Base-by-base conservation (phyloP, 2,797 vertebrate genomes). In the Acanthurus lineatus region DNA sequence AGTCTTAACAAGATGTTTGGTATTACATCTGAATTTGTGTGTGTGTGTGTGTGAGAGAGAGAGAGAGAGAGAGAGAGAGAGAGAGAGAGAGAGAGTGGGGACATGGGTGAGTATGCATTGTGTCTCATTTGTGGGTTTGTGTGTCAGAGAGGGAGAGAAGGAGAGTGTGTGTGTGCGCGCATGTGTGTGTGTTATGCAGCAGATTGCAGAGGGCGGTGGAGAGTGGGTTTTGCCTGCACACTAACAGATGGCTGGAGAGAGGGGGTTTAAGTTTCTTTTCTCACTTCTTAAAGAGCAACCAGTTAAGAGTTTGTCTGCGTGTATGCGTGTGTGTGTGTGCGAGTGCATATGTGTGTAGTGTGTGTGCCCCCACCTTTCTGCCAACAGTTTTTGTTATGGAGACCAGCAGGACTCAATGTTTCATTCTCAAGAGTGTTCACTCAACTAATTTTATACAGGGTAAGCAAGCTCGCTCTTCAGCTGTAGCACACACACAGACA, bases 211-310 rank as follows among this genome's bases (percentile, higher is more conserved):
- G 84, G 84, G 92, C 78, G 78, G 83, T 70, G 57, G 48, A 88
- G 70, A 88, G 88, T 85, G 72, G 80, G 85, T 74, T 91, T 81
- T 72, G 86, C 79, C 81, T 85, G 82, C 78, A 86, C 65, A 71
- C 53, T 80, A 89, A 87, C 92, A 93, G 93, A 93, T 93, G 92
- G 92, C 66, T 76, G 75, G 82, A 89, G 87, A 88, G 79, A 88
- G 78, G 80, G 81, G 86, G 69, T 89, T 91, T 84, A 80, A 88
- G 69, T 90, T 88, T 85, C 45, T 86, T 81, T 85, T 86, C 79
- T 88, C 28, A 3, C 77, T 79, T 88, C 76, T 89, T 88, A 86
- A 91, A 88, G 76, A 82, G 76, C 79, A 88, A 89, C 82, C 73
- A 83, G 77, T 86, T 75, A 73, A 69, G 61, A 57, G 44, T 49